Base-by-base conservation (phyloP, 2,888 invertebrate genomes). In the Agriopis leucophaearia region DNA sequence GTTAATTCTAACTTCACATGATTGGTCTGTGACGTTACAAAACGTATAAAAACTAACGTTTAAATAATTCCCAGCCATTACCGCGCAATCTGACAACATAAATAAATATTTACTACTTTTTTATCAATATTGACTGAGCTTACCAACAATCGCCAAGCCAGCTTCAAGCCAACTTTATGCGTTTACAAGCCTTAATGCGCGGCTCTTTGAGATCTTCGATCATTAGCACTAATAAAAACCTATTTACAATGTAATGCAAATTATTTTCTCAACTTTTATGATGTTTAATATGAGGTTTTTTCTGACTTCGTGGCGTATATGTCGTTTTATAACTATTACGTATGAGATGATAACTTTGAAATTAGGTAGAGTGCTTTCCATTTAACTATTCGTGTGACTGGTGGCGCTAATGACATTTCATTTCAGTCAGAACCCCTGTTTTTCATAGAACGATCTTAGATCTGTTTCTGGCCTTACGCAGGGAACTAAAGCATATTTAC, bases 181-280 rank as follows among this genome's bases (percentile, higher is more conserved):
- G 66, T 90, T 90, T 89, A 90, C 82, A 83, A 83, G 78, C 73
- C 76, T 78, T 88, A 87, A 90, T 89, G 78, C 78, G 78, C 85
- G 79, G 83, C 66, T 75, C 80, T 83, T 85, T 83, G 78, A 79
- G 50, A 16, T 54, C 42, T 57, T 59, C 64, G 70, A 74, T 79
- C 79, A 81, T 84, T 81, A 82, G 76, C 76, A 74, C 74, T 70
- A 78, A 83, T 84, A 84, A 84, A 82, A 71, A 55, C 48, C 52
- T 75, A 79, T 80, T 77, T 81, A 81, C 82, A 81, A 76, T 73
- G 82, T 83, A 79, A 76, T 67, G 73, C 74, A 71, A 74, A 77
- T 77, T 75, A 74, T 77, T 76, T 74, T 74, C 73, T 70, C 66
- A 52, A 60, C 48, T 68, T 77, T 77, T 74, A 74, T 65, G 70